A percentile compares a stretch with the other conserved stretches of the same genome.
These are phyloP conservation scores for Coptodon rendalli DNA, from an alignment of 2,113 vertebrate species.

Conservation along the genomic window DNA sequence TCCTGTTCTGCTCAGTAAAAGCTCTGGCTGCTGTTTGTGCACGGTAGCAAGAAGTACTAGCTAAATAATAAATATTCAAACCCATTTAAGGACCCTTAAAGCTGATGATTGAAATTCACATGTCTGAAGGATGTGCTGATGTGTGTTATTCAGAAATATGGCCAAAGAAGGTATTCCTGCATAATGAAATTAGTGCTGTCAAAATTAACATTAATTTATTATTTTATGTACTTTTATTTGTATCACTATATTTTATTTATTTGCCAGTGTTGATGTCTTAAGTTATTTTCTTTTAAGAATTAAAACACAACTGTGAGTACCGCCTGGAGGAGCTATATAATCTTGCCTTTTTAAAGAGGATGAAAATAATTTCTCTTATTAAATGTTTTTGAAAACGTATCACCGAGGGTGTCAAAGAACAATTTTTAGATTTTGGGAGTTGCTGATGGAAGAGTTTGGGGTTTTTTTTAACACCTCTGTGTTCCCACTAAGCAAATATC, in stretches of 20 bases:
- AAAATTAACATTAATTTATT: neutral
- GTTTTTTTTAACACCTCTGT: neutral
- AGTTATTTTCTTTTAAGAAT: neutral
- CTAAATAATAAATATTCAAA: neutral
- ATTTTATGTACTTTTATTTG: neutral
- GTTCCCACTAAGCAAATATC: constrained; percentile 4
- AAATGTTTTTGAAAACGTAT: neutral
- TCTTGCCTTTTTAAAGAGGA: neutral
- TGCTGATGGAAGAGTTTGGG: neutral
- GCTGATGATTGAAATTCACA: neutral
- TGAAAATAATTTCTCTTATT: neutral
- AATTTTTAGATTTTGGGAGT: neutral
- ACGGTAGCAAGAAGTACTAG: neutral
- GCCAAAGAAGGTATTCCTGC: neutral
- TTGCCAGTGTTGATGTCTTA: neutral
- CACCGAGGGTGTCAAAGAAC: neutral
- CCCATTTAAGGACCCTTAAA: neutral
- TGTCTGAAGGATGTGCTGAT: neutral
- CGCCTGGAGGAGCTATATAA: neutral
- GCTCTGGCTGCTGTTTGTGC: neutral
- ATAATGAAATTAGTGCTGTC: neutral
- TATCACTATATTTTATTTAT: neutral
- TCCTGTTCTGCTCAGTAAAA: neutral
- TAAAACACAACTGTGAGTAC: neutral
- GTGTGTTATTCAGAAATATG: neutral